Percentiles rank a stretch among this genome's conserved stretches.
Conservation (phyloP, 2,113 vertebrate genomes). For the Fulmarus glacialis region DNA sequence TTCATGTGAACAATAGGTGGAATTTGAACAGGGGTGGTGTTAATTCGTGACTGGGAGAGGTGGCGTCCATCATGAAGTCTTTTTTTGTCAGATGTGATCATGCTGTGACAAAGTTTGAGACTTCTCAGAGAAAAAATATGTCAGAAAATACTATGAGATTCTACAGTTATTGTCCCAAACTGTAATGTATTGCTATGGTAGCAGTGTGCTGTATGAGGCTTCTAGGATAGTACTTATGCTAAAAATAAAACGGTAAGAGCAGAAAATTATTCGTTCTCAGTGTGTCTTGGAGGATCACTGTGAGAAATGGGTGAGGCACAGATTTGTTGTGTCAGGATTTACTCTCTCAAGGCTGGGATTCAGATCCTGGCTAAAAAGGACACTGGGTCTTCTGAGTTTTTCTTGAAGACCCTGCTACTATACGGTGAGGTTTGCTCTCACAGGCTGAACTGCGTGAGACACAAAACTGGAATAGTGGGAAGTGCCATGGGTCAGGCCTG, state of each 20-base stretch:
- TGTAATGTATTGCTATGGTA: slow-evolving; percentile 41
- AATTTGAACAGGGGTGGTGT: neutral
- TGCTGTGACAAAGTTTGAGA: neutral
- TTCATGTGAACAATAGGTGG: neutral
- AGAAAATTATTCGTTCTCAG: neutral
- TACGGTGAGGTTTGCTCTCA: neutral
- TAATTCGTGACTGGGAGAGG: neutral
- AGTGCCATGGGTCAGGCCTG: neutral
- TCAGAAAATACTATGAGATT: neutral
- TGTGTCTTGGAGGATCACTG: neutral
- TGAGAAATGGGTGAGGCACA: neutral
- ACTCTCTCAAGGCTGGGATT: neutral
- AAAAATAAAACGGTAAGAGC: slow-evolving; percentile 47
- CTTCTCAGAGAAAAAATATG: neutral
- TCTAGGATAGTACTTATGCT: slow-evolving; percentile 12
- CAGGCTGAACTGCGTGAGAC: neutral
- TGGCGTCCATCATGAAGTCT: neutral
- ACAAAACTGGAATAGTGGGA: neutral
- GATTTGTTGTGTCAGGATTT: neutral
- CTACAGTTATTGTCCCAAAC: slow-evolving; percentile 24
- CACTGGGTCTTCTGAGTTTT: neutral
- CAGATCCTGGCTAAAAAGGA: neutral
- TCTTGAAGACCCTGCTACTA: neutral
- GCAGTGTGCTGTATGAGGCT: slow-evolving; percentile 8
- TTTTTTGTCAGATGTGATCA: neutral